Evolutionary conservation across 2,888 invertebrate genomes (phyloP), one percentile per base, ranked within the genome.

Genomic region (Pammene aurita): DNA sequence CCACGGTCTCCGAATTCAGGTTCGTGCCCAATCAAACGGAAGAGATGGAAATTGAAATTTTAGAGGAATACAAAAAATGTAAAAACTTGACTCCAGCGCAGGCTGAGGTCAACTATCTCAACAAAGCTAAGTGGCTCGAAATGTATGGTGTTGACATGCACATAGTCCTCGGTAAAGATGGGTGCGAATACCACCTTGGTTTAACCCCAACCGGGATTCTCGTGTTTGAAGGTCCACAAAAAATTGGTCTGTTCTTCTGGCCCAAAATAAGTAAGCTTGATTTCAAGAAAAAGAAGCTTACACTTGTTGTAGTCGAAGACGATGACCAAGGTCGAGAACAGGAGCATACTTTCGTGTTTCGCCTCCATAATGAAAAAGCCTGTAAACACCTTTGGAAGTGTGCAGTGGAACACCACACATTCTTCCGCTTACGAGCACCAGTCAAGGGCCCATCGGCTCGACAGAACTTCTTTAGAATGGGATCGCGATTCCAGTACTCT

Each of bases 331-430:
- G 98, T 0, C 94, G 96, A 61, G 98, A 99, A 87, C 98, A 99
- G 84, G 98, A 99, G 84, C 99, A 99, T 88, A 99, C 99, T 0
- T 99, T 99, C 88, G 98, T 99, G 5, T 99, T 99, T 89, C 94
- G 97, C 69, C 92, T 99, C 76, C 96, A 97, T 77, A 99, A 98
- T 85, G 98, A 99, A 85, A 99, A 99, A 87, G 99, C 99, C 0
- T 98, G 99, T 86, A 99, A 99, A 88, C 99, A 99, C 91, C 93
- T 99, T 74, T 99, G 99, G 99, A 99, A 99, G 90, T 99, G 99
- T 93, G 99, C 99, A 35, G 97, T 99, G 0, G 99, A 99, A 89
- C 98, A 99, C 92, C 99, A 99, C 93, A 97, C 99, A 0, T 99
- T 99, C 93, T 99, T 99, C 94, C 95, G 99, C 73, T 93, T 99